Base-by-base conservation (phyloP, 30 jellyfish, hydroid and myxozoan species). In the Aurelia aurita region DNA sequence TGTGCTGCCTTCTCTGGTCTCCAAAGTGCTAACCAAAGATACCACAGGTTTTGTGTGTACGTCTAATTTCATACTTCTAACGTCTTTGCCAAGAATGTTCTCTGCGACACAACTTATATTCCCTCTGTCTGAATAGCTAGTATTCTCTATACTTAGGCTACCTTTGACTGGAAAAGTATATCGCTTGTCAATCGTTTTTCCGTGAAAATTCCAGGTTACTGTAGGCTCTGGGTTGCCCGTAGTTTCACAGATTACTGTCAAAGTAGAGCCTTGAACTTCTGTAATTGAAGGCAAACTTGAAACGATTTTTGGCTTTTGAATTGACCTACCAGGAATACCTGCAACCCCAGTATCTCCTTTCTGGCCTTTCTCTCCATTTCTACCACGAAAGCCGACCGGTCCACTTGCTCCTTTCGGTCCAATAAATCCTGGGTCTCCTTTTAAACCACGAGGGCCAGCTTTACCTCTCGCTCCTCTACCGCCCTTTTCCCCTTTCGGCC, bases 181-280 rank as follows among this genome's bases (percentile, higher is more conserved):
- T 20, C 58, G 27, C 26, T 29, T 34, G 57, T 25, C 49, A 13
- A 74, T 23, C 54, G 22, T 28, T 46, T 74, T 74, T 9, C 86
- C 86, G 15, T 74, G 53, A 18, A 32, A 51, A 26, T 15, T 57
- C 86, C 67, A 74, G 16, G 86, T 39, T 7, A 74, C 58, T 26
- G 0, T 25, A 0, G 86, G 86, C 86, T 74, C 45, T 27, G 86
- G 86, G 74, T 74, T 8, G 26, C 86, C 86, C 0, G 71, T 31
- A 7, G 86, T 72, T 23, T 27, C 32, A 28, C 86, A 74, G 23
- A 4, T 23, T 54, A 74, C 57, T 0, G 62, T 74, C 29, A 72
- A 72, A 46, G 53, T 53, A 14, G 53, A 53, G 2, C 45, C 25
- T 22, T 32, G 46, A 27, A 15, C 25, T 26, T 49, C 72, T 23